phyloP scores from a whole-genome alignment of 2,797 vertebrate species.

The Varecia variegata region DNA sequence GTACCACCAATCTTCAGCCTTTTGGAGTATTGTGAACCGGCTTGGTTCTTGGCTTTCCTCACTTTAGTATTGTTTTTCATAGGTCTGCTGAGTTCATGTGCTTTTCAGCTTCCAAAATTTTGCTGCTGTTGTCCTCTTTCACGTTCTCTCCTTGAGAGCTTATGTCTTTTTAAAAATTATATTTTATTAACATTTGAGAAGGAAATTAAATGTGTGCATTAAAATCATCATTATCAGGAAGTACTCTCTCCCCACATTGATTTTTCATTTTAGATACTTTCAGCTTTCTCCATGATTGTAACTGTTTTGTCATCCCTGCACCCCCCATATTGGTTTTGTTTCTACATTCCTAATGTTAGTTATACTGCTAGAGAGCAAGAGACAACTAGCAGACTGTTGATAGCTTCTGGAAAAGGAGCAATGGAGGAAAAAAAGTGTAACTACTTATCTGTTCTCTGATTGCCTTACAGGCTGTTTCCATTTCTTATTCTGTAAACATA shows the following conservation, averaged over 20 bases:
- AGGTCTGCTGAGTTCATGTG: not conserved
- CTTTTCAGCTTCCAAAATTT: not conserved
- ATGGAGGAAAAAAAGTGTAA: not conserved
- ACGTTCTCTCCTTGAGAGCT: not conserved
- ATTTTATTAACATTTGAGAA: not conserved
- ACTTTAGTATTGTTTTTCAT: not conserved
- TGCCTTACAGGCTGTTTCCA: not conserved
- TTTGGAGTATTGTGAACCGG: not conserved
- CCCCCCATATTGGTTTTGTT: not conserved
- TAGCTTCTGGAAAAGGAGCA: slow-evolving; percentile 4
- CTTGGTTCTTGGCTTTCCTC: not conserved
- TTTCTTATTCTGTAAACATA: slow-evolving; percentile 26
- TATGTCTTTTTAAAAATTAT: not conserved
- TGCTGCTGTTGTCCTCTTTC: not conserved
- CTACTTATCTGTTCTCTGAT: not conserved
- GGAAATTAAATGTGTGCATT: not conserved
- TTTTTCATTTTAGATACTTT: not conserved
- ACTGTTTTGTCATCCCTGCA: not conserved
- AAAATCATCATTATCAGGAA: slow-evolving; percentile 26
- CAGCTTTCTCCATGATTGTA: not conserved
- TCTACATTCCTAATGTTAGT: not conserved
- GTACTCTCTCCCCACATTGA: not conserved
- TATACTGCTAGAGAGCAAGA: not conserved
- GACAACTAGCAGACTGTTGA: not conserved
- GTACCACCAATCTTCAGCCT: not conserved